phyloP scores from a whole-genome alignment of 2,888 invertebrate species.

The Lissocephala sabroskyi region DNA sequence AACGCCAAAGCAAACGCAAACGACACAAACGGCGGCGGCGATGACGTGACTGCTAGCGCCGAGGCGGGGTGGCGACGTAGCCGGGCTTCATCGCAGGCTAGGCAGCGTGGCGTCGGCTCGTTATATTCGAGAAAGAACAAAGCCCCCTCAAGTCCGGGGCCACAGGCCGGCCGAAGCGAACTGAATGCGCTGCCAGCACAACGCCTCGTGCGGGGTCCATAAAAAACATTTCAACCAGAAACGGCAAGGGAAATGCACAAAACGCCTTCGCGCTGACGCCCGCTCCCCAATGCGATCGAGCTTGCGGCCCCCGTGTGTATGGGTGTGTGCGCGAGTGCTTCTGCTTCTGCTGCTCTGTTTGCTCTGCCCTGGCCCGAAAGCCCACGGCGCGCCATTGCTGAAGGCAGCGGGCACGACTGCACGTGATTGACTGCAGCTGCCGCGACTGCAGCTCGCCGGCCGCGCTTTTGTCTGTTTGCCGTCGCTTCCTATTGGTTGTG shows the following conservation, averaged over 20 bases:
- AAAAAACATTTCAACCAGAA: constrained; percentile 61
- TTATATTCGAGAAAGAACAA: constrained; percentile 37
- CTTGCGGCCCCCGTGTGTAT: not conserved
- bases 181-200: too few species aligned
- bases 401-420: constrained; percentile 8
- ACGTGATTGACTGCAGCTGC: constrained; percentile 57
- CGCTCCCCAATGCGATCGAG: constrained; percentile 11
- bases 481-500: constrained; percentile 35
- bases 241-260: constrained; percentile 63
- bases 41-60: too few species aligned
- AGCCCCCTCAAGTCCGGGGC: constrained; percentile 6
- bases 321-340: constrained; percentile 15
- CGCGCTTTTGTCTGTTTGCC: constrained; percentile 32
- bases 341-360: constrained; percentile 43
- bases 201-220: constrained; percentile 5
- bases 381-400: too few species aligned
- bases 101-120: constrained; percentile 35
- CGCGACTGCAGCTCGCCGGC: constrained; percentile 3
- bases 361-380: constrained; percentile 61
- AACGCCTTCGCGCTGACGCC: constrained; percentile 41
- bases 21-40: constrained; percentile 40
- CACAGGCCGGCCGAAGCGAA: constrained; percentile 13
- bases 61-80: too few species aligned
- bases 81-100: constrained; percentile 49
- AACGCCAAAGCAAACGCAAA: constrained; percentile 34